Percentiles rank a stretch among this genome's conserved stretches.
phyloP scores from a whole-genome alignment of 1,140 invertebrate species.

The Drosophila chauvacae region DNA sequence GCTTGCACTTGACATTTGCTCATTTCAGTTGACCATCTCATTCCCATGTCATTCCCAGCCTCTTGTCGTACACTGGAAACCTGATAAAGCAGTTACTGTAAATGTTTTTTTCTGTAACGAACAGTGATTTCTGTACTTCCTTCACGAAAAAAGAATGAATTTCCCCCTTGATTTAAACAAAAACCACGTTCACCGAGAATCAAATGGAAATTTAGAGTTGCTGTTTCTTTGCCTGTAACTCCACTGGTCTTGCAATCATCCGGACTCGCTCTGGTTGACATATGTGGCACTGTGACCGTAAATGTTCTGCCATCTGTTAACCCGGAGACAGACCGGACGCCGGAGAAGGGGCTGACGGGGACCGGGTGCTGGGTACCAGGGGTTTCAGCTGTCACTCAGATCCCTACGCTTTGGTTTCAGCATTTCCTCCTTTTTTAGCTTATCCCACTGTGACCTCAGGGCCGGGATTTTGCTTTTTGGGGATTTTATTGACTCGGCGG shows the following conservation, averaged over 20 bases:
- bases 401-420: conserved; percentile 67
- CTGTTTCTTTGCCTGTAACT: conserved; percentile 7
- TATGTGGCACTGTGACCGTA: conserved; percentile 68
- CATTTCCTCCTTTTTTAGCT: conserved; percentile 49
- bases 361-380: conserved; percentile 5
- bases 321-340: conserved; percentile 29
- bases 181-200: neutral
- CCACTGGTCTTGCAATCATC: conserved; percentile 36
- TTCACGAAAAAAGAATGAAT: neutral
- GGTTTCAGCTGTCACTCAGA: conserved; percentile 48
- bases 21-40: conserved; percentile 64
- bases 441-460: conserved; percentile 67
- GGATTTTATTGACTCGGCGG: conserved; percentile 66
- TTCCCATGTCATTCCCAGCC: conserved; percentile 11
- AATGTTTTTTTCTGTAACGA: neutral
- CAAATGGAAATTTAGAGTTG: neutral
- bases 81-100: neutral
- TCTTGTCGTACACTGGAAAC: neutral
- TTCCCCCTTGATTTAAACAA: neutral
- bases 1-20: conserved; percentile 73
- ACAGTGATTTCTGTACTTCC: neutral
- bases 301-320: conserved; percentile 82
- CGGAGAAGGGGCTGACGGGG: neutral
- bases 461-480: conserved; percentile 63
- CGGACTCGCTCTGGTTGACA: conserved; percentile 58